A percentile compares a stretch with the other conserved stretches of the same genome.
Evolutionary conservation across 2,888 invertebrate genomes (phyloP).

Genomic region (Agonopterix subpropinquella): DNA sequence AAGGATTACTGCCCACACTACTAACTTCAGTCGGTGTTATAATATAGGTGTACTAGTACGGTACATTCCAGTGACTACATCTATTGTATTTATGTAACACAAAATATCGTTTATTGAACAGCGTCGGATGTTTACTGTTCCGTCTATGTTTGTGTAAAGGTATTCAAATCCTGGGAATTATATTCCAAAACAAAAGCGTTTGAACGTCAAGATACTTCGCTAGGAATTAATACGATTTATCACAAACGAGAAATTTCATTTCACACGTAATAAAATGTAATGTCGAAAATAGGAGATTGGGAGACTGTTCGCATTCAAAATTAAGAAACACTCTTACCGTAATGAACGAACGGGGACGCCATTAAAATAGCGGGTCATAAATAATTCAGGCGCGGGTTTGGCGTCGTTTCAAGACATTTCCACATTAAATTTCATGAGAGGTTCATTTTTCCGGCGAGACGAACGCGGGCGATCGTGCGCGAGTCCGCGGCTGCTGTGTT

Average conservation of each 20-base stretch:
- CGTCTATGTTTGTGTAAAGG: too few relatives aligned
- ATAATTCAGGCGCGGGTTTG: constrained; percentile 71
- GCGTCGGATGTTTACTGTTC: too few relatives aligned
- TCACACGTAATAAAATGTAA: constrained; percentile 17
- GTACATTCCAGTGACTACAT: background rate
- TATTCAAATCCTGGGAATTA: too few relatives aligned
- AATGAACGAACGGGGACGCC: constrained; percentile 64
- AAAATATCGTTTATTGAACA: too few relatives aligned
- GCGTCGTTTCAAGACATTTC: constrained; percentile 73
- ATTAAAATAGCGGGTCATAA: constrained; percentile 72
- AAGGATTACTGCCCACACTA: constrained; percentile 5
- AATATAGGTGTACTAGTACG: background rate
- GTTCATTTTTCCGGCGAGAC: constrained; percentile 62
- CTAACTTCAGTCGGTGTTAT: too few relatives aligned
- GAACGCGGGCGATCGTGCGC: constrained; percentile 39
- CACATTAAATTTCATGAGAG: constrained; percentile 74
- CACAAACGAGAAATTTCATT: constrained; percentile 9
- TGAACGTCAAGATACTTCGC: too few relatives aligned
- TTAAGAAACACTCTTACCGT: constrained; percentile 65
- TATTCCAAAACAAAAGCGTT: too few relatives aligned
- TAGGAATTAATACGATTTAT: constrained; percentile 2
- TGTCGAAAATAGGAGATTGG: constrained; percentile 36
- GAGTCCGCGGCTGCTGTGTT: constrained; percentile 13
- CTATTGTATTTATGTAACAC: too few relatives aligned
- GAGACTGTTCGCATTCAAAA: constrained; percentile 51